Evolutionary conservation across 2,888 invertebrate species (phyloP).

Genomic region (Spodoptera picta): DNA sequence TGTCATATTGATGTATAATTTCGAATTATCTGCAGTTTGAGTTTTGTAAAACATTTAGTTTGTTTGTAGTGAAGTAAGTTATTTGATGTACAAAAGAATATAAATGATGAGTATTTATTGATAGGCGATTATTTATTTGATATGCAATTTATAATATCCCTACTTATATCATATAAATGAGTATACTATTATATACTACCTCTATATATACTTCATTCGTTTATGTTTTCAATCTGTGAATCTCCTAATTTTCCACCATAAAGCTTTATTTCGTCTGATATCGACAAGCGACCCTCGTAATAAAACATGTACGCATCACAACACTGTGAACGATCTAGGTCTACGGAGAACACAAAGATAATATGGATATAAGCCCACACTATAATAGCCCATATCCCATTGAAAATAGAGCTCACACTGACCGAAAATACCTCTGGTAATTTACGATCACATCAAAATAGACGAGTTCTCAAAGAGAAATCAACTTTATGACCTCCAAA

Average conservation of each 20-base stretch:
- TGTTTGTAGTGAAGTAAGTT: no score
- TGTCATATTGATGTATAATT: no score
- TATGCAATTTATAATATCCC: no score
- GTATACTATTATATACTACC: background rate
- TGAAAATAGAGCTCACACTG: slow-evolving; percentile 39
- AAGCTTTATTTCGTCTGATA: slow-evolving; percentile 39
- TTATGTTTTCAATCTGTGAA: background rate
- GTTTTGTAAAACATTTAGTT: no score
- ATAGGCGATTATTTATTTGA: no score
- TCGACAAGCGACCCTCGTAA: slow-evolving; percentile 43
- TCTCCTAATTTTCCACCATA: slow-evolving; percentile 28
- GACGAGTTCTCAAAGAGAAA: slow-evolving; percentile 44
- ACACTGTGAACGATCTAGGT: slow-evolving; percentile 49
- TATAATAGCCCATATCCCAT: slow-evolving; percentile 36
- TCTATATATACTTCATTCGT: background rate
- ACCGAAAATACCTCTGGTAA: slow-evolving; percentile 48
- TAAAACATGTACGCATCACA: slow-evolving; percentile 53
- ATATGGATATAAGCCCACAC: slow-evolving; percentile 19
- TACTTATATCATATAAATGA: background rate
- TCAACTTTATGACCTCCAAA: slow-evolving; percentile 41
- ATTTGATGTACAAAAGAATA: no score
- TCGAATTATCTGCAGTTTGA: no score
- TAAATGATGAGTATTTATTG: no score
- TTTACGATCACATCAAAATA: slow-evolving; percentile 53
- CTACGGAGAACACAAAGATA: slow-evolving; percentile 37